Evolutionary conservation across 2,113 vertebrate species (phyloP).

Genomic region (Ageneiosus marmoratus): DNA sequence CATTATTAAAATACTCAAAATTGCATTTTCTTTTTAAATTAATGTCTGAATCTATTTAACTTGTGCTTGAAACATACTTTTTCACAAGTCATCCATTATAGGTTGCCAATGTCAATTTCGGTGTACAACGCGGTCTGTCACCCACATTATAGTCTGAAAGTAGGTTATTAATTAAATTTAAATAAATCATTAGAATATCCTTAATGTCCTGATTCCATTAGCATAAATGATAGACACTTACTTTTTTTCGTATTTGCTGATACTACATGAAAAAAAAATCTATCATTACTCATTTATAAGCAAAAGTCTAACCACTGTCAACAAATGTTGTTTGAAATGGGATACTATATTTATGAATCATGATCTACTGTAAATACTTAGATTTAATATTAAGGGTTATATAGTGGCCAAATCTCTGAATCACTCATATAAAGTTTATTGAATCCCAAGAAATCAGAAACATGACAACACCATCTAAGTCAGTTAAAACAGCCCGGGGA

Average conservation of each 20-base stretch:
- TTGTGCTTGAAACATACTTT: too few relatives aligned
- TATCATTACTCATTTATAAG: background rate
- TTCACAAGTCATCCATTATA: too few relatives aligned
- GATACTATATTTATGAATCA: background rate
- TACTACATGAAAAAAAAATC: background rate
- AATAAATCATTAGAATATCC: background rate
- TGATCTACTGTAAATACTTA: too few relatives aligned
- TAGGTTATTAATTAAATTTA: slow-evolving; percentile 13
- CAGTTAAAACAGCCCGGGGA: background rate
- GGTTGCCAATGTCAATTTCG: background rate
- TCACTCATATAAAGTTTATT: background rate
- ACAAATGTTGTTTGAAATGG: background rate
- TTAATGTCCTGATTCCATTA: slow-evolving; percentile 10
- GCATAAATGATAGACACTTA: background rate
- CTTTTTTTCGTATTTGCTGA: background rate
- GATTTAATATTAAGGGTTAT: too few relatives aligned
- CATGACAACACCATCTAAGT: background rate
- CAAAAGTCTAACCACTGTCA: background rate
- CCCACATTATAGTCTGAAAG: slow-evolving; percentile 17
- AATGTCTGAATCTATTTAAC: too few relatives aligned
- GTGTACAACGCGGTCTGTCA: background rate
- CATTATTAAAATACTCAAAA: background rate
- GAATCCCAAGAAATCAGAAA: background rate
- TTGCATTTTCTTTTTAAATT: too few relatives aligned
- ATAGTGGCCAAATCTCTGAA: background rate